Evolutionary conservation across 2,888 invertebrate genomes (phyloP).

Genomic region (Pterostichus madidus): DNA sequence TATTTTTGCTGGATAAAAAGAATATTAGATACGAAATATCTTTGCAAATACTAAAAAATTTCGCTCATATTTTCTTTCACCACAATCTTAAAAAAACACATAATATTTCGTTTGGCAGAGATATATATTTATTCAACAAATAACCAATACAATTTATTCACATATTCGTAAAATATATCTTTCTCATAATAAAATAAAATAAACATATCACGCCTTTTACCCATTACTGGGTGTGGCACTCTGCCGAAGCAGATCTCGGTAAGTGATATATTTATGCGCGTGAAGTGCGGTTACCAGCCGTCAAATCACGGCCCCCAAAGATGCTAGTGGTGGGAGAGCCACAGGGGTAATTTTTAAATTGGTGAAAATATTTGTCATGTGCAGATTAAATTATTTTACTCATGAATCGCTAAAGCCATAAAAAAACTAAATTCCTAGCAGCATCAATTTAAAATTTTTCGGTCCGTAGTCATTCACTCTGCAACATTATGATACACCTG

Average conservation of each 20-base stretch:
- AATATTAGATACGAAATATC: constrained; percentile 22
- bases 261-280: too few relatives aligned
- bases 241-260: too few relatives aligned
- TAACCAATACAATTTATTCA: neutral
- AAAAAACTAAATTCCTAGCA: neutral
- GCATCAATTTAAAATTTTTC: neutral
- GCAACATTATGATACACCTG: constrained; percentile 4
- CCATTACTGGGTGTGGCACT: too few relatives aligned
- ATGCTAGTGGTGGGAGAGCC: too few relatives aligned
- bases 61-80: neutral
- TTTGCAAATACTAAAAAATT: neutral
- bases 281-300: too few relatives aligned
- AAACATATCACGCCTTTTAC: too few relatives aligned
- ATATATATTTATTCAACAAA: neutral
- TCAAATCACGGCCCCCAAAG: too few relatives aligned
- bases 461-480: neutral
- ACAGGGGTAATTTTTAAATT: too few relatives aligned
- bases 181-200: too few relatives aligned
- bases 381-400: neutral
- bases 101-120: neutral
- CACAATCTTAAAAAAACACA: neutral
- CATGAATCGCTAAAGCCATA: neutral
- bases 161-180: too few relatives aligned
- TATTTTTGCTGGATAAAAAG: constrained; percentile 20
- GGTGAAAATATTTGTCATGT: too few relatives aligned